A percentile compares a stretch with the other conserved stretches of the same genome.
Conservation (phyloP, 2,888 invertebrate genomes). For the Byasa hedistus region DNA sequence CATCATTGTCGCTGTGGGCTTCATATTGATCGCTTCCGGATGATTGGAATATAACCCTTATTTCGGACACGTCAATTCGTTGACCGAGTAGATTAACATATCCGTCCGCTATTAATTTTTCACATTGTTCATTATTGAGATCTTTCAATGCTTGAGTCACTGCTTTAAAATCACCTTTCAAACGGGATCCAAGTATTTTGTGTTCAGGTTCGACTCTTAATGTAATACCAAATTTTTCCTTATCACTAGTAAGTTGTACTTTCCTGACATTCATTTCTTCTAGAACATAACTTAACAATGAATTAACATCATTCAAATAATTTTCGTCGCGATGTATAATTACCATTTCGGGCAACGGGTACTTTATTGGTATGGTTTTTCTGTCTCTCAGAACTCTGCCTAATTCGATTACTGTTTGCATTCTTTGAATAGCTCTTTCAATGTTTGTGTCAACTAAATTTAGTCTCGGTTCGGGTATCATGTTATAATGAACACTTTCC, state of each 20-base stretch:
- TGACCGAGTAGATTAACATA: constrained; percentile 87
- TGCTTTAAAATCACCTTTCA: constrained; percentile 94
- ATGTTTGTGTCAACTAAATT: constrained; percentile 90
- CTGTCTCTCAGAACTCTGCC: constrained; percentile 96
- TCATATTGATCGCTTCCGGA: constrained; percentile 88
- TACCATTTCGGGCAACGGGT: constrained; percentile 97
- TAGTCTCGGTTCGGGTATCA: constrained; percentile 88
- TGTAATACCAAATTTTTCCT: constrained; percentile 94
- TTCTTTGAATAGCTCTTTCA: constrained; percentile 92
- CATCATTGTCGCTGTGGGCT: constrained; percentile 93
- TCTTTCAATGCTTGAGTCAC: constrained; percentile 90
- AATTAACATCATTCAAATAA: constrained; percentile 88
- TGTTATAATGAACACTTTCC: constrained; percentile 94
- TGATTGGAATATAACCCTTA: constrained; percentile 89
- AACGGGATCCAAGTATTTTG: constrained; percentile 91
- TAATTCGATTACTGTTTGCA: constrained; percentile 97
- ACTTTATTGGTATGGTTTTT: constrained; percentile 96
- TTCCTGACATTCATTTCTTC: constrained; percentile 96
- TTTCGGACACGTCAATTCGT: constrained; percentile 87
- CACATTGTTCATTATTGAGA: constrained; percentile 88
- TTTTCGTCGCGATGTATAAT: constrained; percentile 92
- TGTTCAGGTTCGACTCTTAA: constrained; percentile 97
- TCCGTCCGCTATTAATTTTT: constrained; percentile 85
- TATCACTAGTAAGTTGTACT: constrained; percentile 92
- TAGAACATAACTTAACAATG: constrained; percentile 90